Base-by-base conservation (phyloP, 2,888 invertebrate species). In the Lasioglossum morio region DNA sequence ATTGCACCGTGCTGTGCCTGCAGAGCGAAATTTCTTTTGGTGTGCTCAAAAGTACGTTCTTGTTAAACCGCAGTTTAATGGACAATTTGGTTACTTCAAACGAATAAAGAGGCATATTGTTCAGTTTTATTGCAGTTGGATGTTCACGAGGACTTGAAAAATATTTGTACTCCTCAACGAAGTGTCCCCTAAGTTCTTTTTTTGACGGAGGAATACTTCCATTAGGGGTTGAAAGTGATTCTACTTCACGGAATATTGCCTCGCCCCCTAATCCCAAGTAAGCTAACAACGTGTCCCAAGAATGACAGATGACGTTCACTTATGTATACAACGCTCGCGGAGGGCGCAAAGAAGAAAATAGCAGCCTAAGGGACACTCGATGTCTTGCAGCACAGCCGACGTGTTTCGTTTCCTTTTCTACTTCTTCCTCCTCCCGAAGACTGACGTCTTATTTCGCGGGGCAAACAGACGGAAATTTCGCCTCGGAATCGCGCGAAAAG, bases 291-390 rank as follows among this genome's bases (percentile, higher is more conserved):
- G 34, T 57, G 72, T 75, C 73, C 57, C 43, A 72, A 57, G 48
- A 57, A 48, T 80, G 87, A 87, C 79, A 79, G 84, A 84, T 75
- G 86, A 79, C 63, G 66, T 84, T 79, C 73, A 43, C 66, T 78
- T 80, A 74, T 66, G 72, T 77, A 72, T 79, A 53, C 70, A 81
- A 19, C 16, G 57, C 77, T 69, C 81, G 46, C 57, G 81, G 48
- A 23, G 57, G 72, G 57, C 27, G 66, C 53, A 37, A 70, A 34
- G 37, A 72, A 81, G 70, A 70, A 76, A 75, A 66, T 43, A 48
- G 37, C 14, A 43, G 27, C 14, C 69, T 40, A 40, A 70, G 74
- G 40, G 34, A 37, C 57, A n/a, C 63, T 57, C 77, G n/a, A 43
- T 37, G 72, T 75, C 40, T 79, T 43, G 34, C 43, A 60, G 30